Base-by-base conservation (phyloP, 2,888 invertebrate genomes). In the Drosophila formosana region DNA sequence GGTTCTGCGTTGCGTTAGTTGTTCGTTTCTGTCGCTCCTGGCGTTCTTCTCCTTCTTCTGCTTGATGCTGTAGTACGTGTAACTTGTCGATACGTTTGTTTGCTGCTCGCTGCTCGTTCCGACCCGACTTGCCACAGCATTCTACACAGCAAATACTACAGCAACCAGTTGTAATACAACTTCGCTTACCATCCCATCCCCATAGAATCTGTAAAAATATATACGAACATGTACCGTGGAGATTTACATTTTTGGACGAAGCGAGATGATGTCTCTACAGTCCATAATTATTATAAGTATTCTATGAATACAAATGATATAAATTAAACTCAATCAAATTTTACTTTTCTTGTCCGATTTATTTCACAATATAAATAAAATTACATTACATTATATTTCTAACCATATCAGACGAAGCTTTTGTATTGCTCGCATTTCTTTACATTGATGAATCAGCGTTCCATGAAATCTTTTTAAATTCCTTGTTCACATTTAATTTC, bases 151-250 rank as follows among this genome's bases (percentile, higher is more conserved):
- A 88, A 82, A 89, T 89, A 82, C 87, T 82, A 82, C 81, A 67
- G 70, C 71, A 84, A 78, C 55, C 67, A 84, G 89, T 84, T 89
- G 88, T 82, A 84, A 63, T 89, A 82, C 82, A 82, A 89, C 89
- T 87, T 82, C 89, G 87, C 83, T 69, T 78, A 49, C 64, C 74
- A 61, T 64, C 50, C 41, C 53, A 32, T 57, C 47, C 64, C 47
- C 64, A 28, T 64, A 57, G 78, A 76, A 67, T 66, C 73, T 72
- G 67, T 69, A 60, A 65, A 66, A 62, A 61, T 60, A 45, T 47
- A 26, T 18, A 18, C 18, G 18, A 18, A 18, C 18, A 18, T 52
- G 47, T 39, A 23, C 30, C 50, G 23, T 30, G n/a, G 30, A 6
- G 50, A 13, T 57, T 50, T 67, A 46, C 50, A 51, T 9, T 45